Evolutionary conservation across 2,888 invertebrate species (phyloP).

Genomic region (Phortica magna): DNA sequence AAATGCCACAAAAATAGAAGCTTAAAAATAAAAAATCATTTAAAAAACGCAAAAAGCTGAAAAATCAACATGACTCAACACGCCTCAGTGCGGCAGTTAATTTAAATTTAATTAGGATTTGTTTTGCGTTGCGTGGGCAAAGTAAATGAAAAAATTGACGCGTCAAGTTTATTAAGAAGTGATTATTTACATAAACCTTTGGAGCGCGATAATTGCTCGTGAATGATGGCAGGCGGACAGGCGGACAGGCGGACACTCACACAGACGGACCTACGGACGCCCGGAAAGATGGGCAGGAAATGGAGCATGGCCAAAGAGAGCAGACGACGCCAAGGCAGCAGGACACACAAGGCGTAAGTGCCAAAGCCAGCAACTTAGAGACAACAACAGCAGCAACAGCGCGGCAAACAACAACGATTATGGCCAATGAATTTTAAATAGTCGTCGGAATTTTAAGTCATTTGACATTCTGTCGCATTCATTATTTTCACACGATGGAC

Average conservation of each 20-base stretch:
- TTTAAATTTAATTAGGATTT: conserved; percentile 69
- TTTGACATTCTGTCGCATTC: conserved; percentile 53
- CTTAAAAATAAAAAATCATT: conserved; percentile 36
- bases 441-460: conserved; percentile 44
- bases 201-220: conserved; percentile 22
- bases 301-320: not conserved
- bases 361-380: not conserved
- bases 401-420: not conserved
- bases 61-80: conserved; percentile 57
- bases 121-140: conserved; percentile 54
- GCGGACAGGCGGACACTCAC: conserved; percentile 2
- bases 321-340: not conserved
- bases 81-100: conserved; percentile 58
- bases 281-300: not conserved
- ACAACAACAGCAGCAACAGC: not conserved
- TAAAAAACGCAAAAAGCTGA: conserved; percentile 59
- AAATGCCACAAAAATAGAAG: not conserved
- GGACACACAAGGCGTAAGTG: conserved; percentile 6
- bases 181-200: conserved; percentile 66
- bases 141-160: conserved; percentile 68
- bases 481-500: conserved; percentile 58
- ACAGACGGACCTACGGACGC: not conserved
- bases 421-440: conserved; percentile 63
- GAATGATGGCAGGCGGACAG: conserved; percentile 48
- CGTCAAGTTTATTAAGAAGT: conserved; percentile 69